phyloP scores from a whole-genome alignment of 2,797 vertebrate genomes.

The Phrynocephalus forsythii region DNA sequence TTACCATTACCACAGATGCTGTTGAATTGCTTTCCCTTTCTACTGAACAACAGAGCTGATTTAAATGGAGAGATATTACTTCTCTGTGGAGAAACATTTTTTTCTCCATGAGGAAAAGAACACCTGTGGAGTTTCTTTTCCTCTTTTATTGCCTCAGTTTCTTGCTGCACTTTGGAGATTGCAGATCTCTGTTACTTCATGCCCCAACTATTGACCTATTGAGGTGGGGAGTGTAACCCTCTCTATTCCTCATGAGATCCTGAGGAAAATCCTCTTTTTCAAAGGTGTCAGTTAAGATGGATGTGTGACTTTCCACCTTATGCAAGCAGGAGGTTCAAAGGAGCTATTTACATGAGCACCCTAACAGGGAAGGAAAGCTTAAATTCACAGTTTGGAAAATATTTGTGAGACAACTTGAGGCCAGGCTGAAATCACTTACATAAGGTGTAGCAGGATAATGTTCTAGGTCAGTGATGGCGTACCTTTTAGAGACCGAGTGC shows the following conservation, averaged over 20 bases:
- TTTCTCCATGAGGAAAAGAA: not conserved
- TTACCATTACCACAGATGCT: not conserved
- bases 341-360: not conserved
- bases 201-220: not conserved
- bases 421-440: not conserved
- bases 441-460: not conserved
- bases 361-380: not conserved
- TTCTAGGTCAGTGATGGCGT: not conserved
- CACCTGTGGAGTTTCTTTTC: not conserved
- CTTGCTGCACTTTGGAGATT: not conserved
- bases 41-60: not conserved
- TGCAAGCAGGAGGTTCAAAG: not conserved
- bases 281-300: not conserved
- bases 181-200: too few relatives aligned
- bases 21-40: not conserved
- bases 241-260: not conserved
- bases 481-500: too few relatives aligned
- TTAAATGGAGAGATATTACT: slow-evolving; percentile 9
- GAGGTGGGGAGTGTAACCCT: not conserved
- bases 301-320: not conserved
- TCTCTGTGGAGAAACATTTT: not conserved
- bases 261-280: not conserved
- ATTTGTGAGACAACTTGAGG: not conserved
- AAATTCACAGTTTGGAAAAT: not conserved
- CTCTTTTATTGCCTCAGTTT: not conserved